Evolutionary conservation across 2,888 invertebrate species (phyloP), one percentile per base, ranked within the genome.

Genomic region (Poecilobothrus nobilitatus): DNA sequence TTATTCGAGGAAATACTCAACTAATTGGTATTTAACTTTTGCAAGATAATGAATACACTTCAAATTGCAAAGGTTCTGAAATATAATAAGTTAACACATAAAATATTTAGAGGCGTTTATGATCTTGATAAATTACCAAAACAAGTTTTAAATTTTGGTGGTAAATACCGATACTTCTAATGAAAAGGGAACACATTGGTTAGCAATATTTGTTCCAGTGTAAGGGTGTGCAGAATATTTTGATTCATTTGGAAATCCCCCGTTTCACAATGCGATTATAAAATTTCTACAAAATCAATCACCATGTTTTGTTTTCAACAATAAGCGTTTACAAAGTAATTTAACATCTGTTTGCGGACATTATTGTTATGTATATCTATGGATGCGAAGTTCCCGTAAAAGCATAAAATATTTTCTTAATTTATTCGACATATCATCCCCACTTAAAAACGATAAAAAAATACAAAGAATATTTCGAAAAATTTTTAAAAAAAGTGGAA

Each of bases 191-290:
- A 62, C 62, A 8, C 62, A 62, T 8, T 62, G 62, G 5, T 62
- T 62, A 62, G 62, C 20, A 3, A 62, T 62, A 7, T 62, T 20
- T 21, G 21, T 62, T 2, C 5, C 62, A 62, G 18, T 20, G 2
- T n/a, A 20, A 21, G 62, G 62, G n/a, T 62, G 62, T n/a, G 18
- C 21, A 20, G 62, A 62, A 8, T 62, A 62, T 21, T 62, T 62
- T 62, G 62, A 62, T 62, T 62, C 62, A 21, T 62, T 20, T 62
- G 62, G 62, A 20, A n/a, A 62, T 20, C 62, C 62, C 3, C 62
- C 62, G 10, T 62, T 21, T 4, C 20, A 20, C 21, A 62, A n/a
- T 8, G 21, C 3, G 3, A 62, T 62, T 9, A 62, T 62, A 62
- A 62, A 62, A n/a, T 62, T 62, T 62, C 8, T 62, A 5, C 9